Conservation (phyloP, 2,888 invertebrate species). For the Arenicola marina region DNA sequence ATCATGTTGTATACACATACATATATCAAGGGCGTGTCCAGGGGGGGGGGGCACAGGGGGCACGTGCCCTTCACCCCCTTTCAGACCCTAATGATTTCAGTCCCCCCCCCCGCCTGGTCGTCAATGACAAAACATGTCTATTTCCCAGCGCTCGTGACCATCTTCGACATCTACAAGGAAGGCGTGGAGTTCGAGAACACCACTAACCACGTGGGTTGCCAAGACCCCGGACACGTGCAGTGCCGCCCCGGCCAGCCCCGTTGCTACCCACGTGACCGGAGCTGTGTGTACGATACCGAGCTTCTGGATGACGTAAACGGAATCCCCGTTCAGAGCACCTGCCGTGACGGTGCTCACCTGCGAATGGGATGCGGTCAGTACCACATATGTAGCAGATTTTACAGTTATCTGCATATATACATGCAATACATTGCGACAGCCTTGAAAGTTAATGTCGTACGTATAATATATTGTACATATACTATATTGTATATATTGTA, state of each 20-base stretch:
- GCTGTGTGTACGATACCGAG: neutral
- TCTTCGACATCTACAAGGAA: neutral
- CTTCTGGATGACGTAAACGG: neutral
- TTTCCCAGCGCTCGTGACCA: neutral
- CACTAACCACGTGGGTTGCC: neutral
- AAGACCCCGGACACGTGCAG: neutral
- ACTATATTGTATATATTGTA: too few species aligned
- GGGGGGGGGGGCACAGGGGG: too few species aligned
- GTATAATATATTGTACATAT: too few species aligned
- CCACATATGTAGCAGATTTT: too few species aligned
- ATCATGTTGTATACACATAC: too few species aligned
- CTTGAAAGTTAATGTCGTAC: too few species aligned
- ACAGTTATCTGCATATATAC: too few species aligned
- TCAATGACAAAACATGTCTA: neutral
- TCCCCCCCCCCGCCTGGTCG: neutral
- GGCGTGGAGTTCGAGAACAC: neutral
- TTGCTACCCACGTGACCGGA: neutral
- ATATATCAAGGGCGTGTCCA: too few species aligned
- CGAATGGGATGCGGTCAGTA: neutral
- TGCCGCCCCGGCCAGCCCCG: neutral
- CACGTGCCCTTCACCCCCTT: too few species aligned
- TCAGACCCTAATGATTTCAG: too few species aligned
- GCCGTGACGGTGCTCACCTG: conserved; percentile 1
- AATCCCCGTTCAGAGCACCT: neutral
- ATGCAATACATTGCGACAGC: too few species aligned